Conservation (phyloP, 2,888 invertebrate genomes). For the Drosophila tripunctata region DNA sequence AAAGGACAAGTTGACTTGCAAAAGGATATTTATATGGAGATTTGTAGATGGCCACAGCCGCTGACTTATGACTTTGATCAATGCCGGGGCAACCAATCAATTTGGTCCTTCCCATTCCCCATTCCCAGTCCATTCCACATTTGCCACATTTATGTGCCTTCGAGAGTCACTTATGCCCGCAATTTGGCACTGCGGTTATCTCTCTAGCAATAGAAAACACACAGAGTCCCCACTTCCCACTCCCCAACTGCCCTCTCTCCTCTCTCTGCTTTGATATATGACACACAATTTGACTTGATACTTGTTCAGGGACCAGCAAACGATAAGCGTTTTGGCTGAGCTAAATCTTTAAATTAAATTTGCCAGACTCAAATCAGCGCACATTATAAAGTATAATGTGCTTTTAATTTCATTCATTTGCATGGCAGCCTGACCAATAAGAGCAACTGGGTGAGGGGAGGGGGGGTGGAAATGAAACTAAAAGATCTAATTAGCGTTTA, state of each 20-base stretch:
- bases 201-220: conserved; percentile 39
- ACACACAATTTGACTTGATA: conserved; percentile 36
- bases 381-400: conserved; percentile 79
- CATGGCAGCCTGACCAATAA: conserved; percentile 37
- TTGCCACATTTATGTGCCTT: conserved; percentile 65
- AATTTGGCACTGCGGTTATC: conserved; percentile 75
- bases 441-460: not conserved
- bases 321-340: conserved; percentile 42
- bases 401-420: conserved; percentile 81
- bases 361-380: conserved; percentile 66
- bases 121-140: conserved; percentile 31
- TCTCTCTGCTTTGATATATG: conserved; percentile 49
- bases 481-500: conserved; percentile 74
- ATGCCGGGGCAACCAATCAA: conserved; percentile 62
- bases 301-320: conserved; percentile 12
- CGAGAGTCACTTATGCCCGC: conserved; percentile 76
- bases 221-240: not conserved
- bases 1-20: conserved; percentile 69
- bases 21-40: conserved; percentile 80
- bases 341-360: conserved; percentile 76
- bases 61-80: conserved; percentile 82
- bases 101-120: conserved; percentile 40
- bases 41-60: conserved; percentile 65
- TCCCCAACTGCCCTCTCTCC: not conserved
- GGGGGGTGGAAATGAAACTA: conserved; percentile 50